These are phyloP conservation scores for Sternarchorhynchus goeldii DNA, from an alignment of 2,797 vertebrate genomes.

Conservation along the genomic window DNA sequence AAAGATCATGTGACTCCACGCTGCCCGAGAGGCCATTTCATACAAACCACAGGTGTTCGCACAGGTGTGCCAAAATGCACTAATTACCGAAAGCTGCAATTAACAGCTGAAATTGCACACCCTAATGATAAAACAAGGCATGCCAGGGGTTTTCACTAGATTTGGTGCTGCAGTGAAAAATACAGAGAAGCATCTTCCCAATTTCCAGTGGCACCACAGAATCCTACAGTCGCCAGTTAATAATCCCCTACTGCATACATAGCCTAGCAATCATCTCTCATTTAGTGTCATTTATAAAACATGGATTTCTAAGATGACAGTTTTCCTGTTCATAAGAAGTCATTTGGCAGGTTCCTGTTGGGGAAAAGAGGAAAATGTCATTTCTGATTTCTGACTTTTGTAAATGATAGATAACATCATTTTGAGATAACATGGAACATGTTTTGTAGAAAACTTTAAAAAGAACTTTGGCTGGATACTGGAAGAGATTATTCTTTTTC, in stretches of 20 bases:
- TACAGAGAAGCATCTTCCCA: slow-evolving; percentile 7
- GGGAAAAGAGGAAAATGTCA: no score
- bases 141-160: neutral
- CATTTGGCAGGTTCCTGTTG: neutral
- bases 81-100: neutral
- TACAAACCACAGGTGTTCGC: slow-evolving; percentile 9
- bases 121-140: neutral
- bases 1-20: neutral
- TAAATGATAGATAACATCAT: no score
- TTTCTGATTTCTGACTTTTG: no score
- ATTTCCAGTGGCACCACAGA: slow-evolving; percentile 6
- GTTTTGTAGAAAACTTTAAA: no score
- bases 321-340: neutral
- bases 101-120: slow-evolving; percentile 2
- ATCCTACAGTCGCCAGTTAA: neutral
- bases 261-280: no score
- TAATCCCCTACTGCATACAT: neutral
- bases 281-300: no score
- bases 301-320: neutral
- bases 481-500: no score
- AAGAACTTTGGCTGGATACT: no score
- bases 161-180: neutral
- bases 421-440: no score
- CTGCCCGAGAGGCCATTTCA: neutral
- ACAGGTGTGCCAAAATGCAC: slow-evolving; percentile 10